Base-by-base conservation (phyloP, 2,113 vertebrate species). In the Austrofundulus limnaeus region DNA sequence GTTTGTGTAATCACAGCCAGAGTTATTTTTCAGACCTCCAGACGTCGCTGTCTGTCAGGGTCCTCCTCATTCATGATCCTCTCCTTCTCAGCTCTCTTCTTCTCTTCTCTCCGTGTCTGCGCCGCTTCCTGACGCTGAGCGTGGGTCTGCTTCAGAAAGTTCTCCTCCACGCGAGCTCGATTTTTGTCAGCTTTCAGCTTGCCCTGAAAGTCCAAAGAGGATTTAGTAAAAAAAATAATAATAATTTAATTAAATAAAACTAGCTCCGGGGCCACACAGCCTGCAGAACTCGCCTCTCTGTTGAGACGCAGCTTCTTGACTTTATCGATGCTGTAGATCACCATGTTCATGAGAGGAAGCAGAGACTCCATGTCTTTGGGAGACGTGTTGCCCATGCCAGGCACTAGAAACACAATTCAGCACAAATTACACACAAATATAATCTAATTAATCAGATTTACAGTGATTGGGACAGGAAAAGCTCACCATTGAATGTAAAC, bases 401-500 rank as follows among this genome's bases (percentile, higher is more conserved):
- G 96, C 92, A 98, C 97, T 99, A 58, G 11, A 88, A 76, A 31
- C 42, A 20, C 38, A 4, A 39, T n/a, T 0, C 3, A 31, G 15
- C 25, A 60, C 25, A 46, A 39, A 19, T 21, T 49, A 54, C 45
- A 39, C n/a, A 56, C 14, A 1, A 20, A 10, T 61, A 7, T 28
- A 24, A 14, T 45, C 0, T 9, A 16, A 31, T 3, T 21, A 2
- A 49, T 11, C 21, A 11, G 1, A 52, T 17, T n/a, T 63, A 19
- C 15, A 41, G 3, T 28, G 25, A 28, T 12, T 1, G 38, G 13
- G 12, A 60, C 3, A 60, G 11, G 12, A 61, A 74, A 53, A n/a
- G 3, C 25, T 94, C 90, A 99, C 96, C 97, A 16, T 96, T 99
- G 94, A 99, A 98, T 95, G 96, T 99, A 96, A 99, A 99, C 95